Evolutionary conservation across 2,113 vertebrate species (phyloP).

Genomic region (Melospiza georgiana): DNA sequence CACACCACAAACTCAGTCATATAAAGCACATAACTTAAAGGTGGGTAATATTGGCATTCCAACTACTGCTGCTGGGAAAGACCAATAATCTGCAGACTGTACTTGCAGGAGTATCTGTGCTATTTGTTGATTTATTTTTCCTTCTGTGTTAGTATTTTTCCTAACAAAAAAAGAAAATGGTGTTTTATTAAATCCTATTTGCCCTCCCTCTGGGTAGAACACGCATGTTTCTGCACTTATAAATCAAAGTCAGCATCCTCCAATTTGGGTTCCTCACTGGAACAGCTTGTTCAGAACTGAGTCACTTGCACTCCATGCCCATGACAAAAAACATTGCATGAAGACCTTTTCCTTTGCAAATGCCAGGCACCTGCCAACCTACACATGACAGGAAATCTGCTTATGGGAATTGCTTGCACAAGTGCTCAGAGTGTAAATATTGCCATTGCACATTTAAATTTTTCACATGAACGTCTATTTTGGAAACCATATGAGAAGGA

Average conservation of each 20-base stretch:
- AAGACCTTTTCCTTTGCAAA: background rate
- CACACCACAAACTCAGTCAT: background rate
- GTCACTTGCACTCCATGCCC: background rate
- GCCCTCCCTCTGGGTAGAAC: background rate
- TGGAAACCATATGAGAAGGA: background rate
- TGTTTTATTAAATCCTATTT: background rate
- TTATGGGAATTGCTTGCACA: background rate
- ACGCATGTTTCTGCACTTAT: background rate
- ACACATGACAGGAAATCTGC: accelerated
- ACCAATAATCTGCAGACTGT: background rate
- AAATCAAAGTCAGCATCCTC: background rate
- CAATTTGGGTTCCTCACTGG: background rate
- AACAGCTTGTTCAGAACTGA: background rate
- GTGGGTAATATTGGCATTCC: background rate
- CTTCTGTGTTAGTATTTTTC: background rate
- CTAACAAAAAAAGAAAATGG: background rate
- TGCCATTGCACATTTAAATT: background rate
- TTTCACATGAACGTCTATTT: background rate
- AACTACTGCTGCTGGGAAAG: background rate
- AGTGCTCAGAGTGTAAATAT: background rate
- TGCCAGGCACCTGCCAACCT: background rate
- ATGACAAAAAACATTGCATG: accelerated
- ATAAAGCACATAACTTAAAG: background rate
- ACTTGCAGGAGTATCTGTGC: background rate
- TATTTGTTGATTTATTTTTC: background rate